Percentiles rank a stretch among this genome's conserved stretches.
Evolutionary conservation across 2,797 vertebrate species (phyloP).

Genomic region (Brachyalestes nurse): DNA sequence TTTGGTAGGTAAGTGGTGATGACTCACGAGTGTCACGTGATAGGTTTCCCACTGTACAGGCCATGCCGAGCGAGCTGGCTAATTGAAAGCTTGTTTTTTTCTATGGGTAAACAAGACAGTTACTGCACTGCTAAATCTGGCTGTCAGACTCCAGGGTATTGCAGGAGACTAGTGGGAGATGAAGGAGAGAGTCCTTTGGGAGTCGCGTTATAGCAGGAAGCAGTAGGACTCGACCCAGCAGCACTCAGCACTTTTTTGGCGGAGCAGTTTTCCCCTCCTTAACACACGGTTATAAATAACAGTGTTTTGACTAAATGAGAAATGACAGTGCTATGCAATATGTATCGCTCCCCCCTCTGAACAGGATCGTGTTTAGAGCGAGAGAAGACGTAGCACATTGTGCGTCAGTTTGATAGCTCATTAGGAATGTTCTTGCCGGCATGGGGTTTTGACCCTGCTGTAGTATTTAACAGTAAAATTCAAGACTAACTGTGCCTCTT

Average conservation of each 20-base stretch:
- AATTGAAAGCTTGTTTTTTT: conserved; percentile 30
- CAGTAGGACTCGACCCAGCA: not conserved
- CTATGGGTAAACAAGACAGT: conserved; percentile 36
- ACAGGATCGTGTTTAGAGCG: not conserved
- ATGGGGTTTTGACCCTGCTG: too few relatives aligned
- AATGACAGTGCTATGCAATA: not conserved
- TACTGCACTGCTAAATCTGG: conserved; percentile 3
- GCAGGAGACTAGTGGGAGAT: conserved; percentile 17
- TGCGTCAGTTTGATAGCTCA: too few relatives aligned
- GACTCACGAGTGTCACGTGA: not conserved
- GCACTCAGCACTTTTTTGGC: not conserved
- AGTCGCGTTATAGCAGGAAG: not conserved
- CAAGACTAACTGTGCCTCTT: too few relatives aligned
- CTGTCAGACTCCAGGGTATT: conserved; percentile 13
- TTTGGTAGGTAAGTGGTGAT: conserved; percentile 22
- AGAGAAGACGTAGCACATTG: too few relatives aligned
- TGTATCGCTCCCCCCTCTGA: not conserved
- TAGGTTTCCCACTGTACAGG: not conserved
- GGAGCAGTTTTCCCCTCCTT: not conserved
- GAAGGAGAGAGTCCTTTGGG: conserved; percentile 22
- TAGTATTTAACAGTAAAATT: too few relatives aligned
- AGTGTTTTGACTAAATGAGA: conserved; percentile 1
- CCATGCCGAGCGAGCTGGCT: conserved; percentile 27
- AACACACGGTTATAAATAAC: conserved; percentile 7
- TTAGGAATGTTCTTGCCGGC: too few relatives aligned